Percentiles rank a stretch among this genome's conserved stretches.
phyloP scores from a whole-genome alignment of 2,888 invertebrate genomes.

The Drosophila multiciliata region DNA sequence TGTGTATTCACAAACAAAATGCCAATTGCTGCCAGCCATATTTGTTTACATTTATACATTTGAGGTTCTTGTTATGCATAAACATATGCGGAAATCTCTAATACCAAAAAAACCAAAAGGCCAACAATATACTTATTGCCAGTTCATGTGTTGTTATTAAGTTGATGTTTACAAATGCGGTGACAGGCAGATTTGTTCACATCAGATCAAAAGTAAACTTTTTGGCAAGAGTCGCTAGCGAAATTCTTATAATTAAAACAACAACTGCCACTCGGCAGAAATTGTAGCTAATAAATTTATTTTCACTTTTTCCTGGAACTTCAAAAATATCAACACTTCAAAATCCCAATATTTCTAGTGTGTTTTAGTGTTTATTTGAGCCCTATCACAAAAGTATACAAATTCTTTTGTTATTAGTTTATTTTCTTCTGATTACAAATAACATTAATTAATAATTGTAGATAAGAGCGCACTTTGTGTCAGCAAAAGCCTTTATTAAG shows the following conservation, averaged over 20 bases:
- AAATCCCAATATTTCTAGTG: not conserved
- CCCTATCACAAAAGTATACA: not conserved
- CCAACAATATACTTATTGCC: slow-evolving; percentile 20
- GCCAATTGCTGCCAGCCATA: slow-evolving; percentile 48
- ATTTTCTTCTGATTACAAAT: not conserved
- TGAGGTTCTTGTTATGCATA: slow-evolving; percentile 41
- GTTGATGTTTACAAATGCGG: slow-evolving; percentile 29
- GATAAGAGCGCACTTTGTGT: not conserved
- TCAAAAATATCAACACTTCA: not conserved
- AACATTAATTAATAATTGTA: not conserved
- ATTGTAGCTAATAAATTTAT: not conserved
- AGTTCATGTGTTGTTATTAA: slow-evolving; percentile 15
- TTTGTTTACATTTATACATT: slow-evolving; percentile 56
- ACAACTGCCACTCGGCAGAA: no score
- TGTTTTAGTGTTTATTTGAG: not conserved
- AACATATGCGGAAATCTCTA: slow-evolving; percentile 44
- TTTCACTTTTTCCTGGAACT: not conserved
- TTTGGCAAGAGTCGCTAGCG: slow-evolving; percentile 17
- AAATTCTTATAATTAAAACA: not conserved
- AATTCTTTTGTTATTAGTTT: not conserved
- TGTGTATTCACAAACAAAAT: slow-evolving; percentile 38
- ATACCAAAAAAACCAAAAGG: slow-evolving; percentile 7
- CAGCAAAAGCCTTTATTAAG: not conserved
- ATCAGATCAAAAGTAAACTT: slow-evolving; percentile 22
- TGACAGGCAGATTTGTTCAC: slow-evolving; percentile 26